Conservation (phyloP, 1,140 invertebrate genomes). For the Drosophila bipectinata region DNA sequence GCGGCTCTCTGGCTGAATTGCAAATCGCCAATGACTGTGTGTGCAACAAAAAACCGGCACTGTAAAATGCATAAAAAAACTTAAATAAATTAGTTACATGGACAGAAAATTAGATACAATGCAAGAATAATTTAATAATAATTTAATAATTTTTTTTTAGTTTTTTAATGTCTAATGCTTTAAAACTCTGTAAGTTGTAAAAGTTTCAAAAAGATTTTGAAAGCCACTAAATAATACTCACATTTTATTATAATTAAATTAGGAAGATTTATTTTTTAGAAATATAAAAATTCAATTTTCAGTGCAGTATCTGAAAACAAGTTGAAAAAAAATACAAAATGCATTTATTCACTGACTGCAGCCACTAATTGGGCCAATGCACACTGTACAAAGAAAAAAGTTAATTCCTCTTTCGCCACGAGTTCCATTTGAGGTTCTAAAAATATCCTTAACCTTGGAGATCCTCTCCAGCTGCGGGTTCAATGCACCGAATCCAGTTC, state of each 20-base stretch:
- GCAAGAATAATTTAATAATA: no score
- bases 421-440: constrained; percentile 51
- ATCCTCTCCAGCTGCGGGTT: constrained; percentile 25
- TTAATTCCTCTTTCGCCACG: constrained; percentile 28
- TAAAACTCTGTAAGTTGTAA: no score
- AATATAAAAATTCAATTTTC: not conserved
- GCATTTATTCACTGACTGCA: constrained; percentile 50
- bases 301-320: constrained; percentile 17
- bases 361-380: constrained; percentile 69
- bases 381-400: constrained; percentile 31
- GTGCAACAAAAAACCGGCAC: constrained; percentile 44
- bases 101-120: not conserved
- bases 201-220: not conserved
- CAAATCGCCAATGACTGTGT: constrained; percentile 70
- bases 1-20: constrained; percentile 68
- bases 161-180: no score
- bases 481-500: constrained; percentile 45
- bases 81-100: not conserved
- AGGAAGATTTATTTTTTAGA: not conserved
- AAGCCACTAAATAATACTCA: not conserved
- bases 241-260: no score
- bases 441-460: constrained; percentile 74
- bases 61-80: constrained; percentile 24
- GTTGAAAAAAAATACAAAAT: constrained; percentile 26
- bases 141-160: no score